These are phyloP conservation scores for Orchestia grillus DNA, from an alignment of 1,140 invertebrate genomes.

Conservation along the genomic window DNA sequence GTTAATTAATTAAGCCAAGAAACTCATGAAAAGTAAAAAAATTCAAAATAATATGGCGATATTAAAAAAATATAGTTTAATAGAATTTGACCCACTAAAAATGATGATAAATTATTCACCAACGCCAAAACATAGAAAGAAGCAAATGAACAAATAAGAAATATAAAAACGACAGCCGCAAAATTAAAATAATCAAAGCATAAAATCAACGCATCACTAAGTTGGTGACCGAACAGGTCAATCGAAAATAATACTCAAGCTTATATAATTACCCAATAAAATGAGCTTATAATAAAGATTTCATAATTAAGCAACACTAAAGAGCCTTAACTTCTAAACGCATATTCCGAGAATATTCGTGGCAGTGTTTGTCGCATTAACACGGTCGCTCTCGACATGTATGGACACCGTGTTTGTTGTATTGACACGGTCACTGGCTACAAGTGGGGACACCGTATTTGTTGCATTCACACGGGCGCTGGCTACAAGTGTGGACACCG, in stretches of 20 bases:
- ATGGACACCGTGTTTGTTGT: no score
- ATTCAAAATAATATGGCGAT: neutral
- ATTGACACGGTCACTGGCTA: no score
- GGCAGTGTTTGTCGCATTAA: no score
- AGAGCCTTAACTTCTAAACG: no score
- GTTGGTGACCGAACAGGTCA: neutral
- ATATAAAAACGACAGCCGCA: neutral
- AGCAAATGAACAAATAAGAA: neutral
- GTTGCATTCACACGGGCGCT: no score
- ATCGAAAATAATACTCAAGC: neutral
- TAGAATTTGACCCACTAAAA: neutral
- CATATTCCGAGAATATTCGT: no score
- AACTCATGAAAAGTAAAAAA: neutral
- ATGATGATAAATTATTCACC: neutral
- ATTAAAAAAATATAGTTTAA: neutral
- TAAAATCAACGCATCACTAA: neutral
- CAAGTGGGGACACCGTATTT: no score
- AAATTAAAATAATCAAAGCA: neutral
- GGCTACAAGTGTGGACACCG: no score
- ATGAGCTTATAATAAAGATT: no score
- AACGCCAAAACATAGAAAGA: neutral
- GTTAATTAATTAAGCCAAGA: neutral
- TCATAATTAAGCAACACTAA: no score
- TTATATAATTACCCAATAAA: no score
- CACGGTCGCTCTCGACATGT: no score